These are phyloP conservation scores for Euproctis similis DNA, from an alignment of 2,888 invertebrate genomes.

Conservation along the genomic window DNA sequence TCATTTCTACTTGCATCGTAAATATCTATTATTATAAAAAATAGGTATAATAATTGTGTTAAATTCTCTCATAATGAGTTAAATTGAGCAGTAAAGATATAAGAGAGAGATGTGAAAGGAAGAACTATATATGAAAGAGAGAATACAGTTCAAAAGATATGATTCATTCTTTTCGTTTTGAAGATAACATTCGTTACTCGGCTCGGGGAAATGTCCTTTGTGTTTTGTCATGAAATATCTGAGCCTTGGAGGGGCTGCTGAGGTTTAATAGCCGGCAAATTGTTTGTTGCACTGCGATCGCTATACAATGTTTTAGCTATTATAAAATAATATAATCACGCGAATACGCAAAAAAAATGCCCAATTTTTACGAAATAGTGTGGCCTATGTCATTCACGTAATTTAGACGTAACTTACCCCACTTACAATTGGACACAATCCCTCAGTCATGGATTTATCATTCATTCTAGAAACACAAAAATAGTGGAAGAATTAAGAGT, in stretches of 20 bases:
- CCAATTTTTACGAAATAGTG: too few species aligned
- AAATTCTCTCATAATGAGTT: neutral
- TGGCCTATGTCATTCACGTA: too few species aligned
- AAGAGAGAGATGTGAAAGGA: neutral
- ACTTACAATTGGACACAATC: too few species aligned
- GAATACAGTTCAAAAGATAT: neutral
- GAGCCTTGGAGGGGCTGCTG: neutral
- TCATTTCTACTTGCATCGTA: too few species aligned
- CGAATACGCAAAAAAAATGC: neutral
- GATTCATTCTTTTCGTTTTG: conserved; percentile 1
- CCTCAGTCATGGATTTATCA: too few species aligned
- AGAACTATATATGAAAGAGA: too few species aligned
- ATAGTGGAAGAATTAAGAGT: too few species aligned
- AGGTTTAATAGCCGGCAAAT: neutral
- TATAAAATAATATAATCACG: too few species aligned
- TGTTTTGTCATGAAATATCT: neutral
- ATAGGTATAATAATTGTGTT: neutral
- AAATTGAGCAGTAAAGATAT: neutral
- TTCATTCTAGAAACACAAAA: too few species aligned
- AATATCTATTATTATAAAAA: too few species aligned
- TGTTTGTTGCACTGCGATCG: neutral
- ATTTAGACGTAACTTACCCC: too few species aligned
- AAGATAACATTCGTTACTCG: neutral
- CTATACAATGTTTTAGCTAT: neutral
- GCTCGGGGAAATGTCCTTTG: neutral